phyloP scores from a whole-genome alignment of 2,113 vertebrate genomes.

The Isichthys henryi region DNA sequence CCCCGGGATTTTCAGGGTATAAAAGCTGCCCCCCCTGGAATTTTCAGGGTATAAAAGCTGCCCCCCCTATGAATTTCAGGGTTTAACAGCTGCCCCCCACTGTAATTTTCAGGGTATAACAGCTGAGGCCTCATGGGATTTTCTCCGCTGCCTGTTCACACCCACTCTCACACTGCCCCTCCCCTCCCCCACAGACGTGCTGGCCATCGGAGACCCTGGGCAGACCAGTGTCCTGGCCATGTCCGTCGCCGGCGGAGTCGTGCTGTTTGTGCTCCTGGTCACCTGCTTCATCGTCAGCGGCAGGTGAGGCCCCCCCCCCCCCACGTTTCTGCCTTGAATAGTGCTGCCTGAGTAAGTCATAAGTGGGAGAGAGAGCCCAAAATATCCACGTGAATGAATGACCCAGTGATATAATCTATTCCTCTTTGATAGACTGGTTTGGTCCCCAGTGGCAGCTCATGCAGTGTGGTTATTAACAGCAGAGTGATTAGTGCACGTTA shows the following conservation, averaged over 20 bases:
- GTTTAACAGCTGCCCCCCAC: too few species aligned
- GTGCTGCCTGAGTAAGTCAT: not conserved
- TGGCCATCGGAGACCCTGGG: slow-evolving; percentile 71
- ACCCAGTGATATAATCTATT: not conserved
- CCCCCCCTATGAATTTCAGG: too few species aligned
- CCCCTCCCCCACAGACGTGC: slow-evolving; percentile 51
- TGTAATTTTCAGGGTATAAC: not conserved
- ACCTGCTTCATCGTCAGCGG: slow-evolving; percentile 71
- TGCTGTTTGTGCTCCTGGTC: slow-evolving; percentile 69
- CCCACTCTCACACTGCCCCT: too few species aligned
- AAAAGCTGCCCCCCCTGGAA: not conserved
- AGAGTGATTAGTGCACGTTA: not conserved
- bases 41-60: not conserved
- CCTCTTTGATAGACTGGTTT: not conserved
- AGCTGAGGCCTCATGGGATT: not conserved
- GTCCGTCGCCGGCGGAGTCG: slow-evolving; percentile 65
- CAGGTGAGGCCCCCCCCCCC: slow-evolving; percentile 48
- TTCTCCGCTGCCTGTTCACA: not conserved
- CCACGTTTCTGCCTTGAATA: not conserved
- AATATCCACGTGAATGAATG: not conserved
- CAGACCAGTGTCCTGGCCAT: slow-evolving; percentile 69
- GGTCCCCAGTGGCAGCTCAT: not conserved
- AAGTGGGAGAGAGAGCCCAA: not conserved
- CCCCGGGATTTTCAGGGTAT: not conserved
- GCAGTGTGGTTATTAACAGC: not conserved